A percentile compares a stretch with the other conserved stretches of the same genome.
Conservation (phyloP, 1,140 invertebrate genomes). For the Glossosoma conforme region DNA sequence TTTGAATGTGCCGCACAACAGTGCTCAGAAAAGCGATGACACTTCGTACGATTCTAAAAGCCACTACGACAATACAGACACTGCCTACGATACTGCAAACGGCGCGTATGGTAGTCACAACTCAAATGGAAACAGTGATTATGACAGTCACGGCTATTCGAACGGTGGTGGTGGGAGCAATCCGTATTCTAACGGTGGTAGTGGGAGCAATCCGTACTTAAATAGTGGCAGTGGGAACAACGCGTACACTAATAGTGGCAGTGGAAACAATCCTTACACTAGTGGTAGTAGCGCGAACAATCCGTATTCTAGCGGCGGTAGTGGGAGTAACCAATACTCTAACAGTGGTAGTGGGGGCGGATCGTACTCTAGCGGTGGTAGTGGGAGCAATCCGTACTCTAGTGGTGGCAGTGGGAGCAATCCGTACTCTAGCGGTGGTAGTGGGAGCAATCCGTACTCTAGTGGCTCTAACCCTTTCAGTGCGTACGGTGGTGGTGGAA, state of each 20-base stretch:
- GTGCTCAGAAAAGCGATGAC: constrained; percentile 26
- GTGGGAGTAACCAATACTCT: background rate
- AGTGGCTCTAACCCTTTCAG: constrained; percentile 6
- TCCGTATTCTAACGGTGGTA: constrained; percentile 3
- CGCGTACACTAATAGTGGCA: background rate
- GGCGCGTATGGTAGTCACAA: constrained; percentile 10
- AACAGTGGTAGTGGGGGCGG: too few species aligned
- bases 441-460: background rate
- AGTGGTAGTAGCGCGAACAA: constrained; percentile 5
- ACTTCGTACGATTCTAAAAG: constrained; percentile 25
- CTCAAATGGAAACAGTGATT: constrained; percentile 16
- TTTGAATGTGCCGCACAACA: constrained; percentile 17
- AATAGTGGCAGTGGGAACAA: too few species aligned
- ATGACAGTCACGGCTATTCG: constrained; percentile 16
- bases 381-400: too few species aligned
- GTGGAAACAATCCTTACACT: too few species aligned
- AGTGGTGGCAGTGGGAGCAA: constrained; percentile 7
- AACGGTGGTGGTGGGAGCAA: constrained; percentile 5
- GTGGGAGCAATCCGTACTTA: background rate
- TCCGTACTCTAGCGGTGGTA: constrained; percentile 2
- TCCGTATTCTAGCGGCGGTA: constrained; percentile 2
- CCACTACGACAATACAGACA: constrained; percentile 24
- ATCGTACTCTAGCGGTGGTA: too few species aligned
- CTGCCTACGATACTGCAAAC: constrained; percentile 20
- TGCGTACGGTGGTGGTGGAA: constrained; percentile 11